phyloP scores from a whole-genome alignment of 2,797 vertebrate genomes.

The Sebastes matsubarae region DNA sequence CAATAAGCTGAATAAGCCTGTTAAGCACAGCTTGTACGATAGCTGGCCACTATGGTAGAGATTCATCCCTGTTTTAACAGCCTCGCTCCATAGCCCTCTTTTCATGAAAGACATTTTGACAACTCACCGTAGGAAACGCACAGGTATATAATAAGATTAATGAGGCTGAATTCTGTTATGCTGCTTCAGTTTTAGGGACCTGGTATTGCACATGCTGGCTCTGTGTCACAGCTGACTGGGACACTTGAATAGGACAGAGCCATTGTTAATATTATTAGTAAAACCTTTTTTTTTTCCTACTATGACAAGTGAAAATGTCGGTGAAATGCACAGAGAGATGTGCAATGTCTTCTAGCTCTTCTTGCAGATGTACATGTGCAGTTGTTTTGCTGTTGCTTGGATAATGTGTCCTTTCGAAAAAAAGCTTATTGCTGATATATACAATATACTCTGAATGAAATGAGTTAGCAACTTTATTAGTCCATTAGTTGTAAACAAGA shows the following conservation, averaged over 20 bases:
- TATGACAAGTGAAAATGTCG: background rate
- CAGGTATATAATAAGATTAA: background rate
- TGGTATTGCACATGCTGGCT: background rate
- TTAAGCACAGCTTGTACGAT: constrained; percentile 33
- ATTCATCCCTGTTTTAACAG: background rate
- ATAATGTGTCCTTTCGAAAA: background rate
- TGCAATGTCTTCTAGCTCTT: background rate
- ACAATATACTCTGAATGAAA: background rate
- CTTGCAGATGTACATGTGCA: background rate
- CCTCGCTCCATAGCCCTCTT: background rate
- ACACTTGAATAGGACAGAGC: background rate
- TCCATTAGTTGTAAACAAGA: background rate
- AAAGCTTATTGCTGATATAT: background rate
- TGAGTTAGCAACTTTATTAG: background rate
- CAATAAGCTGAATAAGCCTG: constrained; percentile 53
- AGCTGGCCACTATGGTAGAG: background rate
- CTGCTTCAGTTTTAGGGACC: background rate
- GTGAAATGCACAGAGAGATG: background rate
- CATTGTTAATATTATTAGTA: background rate
- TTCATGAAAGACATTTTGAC: background rate
- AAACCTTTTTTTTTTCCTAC: background rate
- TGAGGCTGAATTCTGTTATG: background rate
- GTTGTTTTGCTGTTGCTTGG: background rate
- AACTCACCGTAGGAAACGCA: background rate
- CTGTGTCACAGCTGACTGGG: background rate